phyloP scores from a whole-genome alignment of 2,888 invertebrate genomes.

The Morpho deidamia region DNA sequence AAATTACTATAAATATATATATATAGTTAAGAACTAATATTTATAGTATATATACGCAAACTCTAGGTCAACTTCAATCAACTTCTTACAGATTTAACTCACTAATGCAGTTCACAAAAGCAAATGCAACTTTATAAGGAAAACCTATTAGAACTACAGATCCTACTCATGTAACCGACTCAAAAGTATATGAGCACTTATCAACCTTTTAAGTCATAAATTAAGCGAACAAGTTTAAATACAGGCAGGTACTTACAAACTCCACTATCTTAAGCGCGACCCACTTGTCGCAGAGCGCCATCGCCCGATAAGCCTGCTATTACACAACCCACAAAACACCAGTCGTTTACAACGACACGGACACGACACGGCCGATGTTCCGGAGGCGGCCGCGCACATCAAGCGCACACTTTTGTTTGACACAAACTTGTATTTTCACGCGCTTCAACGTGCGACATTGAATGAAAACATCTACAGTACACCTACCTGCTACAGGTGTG shows the following conservation, averaged over 20 bases:
- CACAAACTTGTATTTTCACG: conserved; percentile 38
- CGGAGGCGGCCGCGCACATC: conserved; percentile 53
- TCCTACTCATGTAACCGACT: background rate
- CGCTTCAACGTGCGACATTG: conserved; percentile 50
- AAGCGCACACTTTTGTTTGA: conserved; percentile 54
- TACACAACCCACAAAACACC: conserved; percentile 21
- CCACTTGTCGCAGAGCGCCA: conserved; percentile 76
- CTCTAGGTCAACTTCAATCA: too few relatives aligned
- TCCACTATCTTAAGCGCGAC: conserved; percentile 75
- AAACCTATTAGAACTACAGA: background rate
- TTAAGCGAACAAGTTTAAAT: background rate
- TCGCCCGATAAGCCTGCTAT: conserved; percentile 34
- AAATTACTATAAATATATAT: too few relatives aligned
- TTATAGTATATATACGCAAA: too few relatives aligned
- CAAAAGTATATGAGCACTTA: background rate
- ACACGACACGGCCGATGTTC: conserved; percentile 15
- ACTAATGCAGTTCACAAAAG: too few relatives aligned
- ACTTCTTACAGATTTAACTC: too few relatives aligned
- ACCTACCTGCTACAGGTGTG: conserved; percentile 20
- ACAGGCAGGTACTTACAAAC: conserved; percentile 58
- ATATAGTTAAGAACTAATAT: too few relatives aligned
- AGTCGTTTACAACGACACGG: conserved; percentile 8
- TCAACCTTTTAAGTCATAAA: background rate
- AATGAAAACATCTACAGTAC: conserved; percentile 34
- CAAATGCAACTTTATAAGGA: background rate